A percentile compares a stretch with the other conserved stretches of the same genome.
Evolutionary conservation across 2,888 invertebrate genomes (phyloP).

Genomic region (Itoplectis maculator): DNA sequence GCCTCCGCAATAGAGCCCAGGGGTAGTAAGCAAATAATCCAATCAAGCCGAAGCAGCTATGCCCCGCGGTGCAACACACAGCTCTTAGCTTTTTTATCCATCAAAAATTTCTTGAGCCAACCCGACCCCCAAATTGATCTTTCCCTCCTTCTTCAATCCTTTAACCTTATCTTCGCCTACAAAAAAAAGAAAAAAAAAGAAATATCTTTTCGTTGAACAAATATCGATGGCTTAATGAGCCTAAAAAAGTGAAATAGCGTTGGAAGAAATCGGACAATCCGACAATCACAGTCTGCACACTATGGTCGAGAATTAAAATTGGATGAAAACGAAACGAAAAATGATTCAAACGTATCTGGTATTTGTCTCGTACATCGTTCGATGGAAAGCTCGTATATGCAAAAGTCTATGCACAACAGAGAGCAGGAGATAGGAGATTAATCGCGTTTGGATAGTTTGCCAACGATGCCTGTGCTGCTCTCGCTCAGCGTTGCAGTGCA

Average conservation of each 20-base stretch:
- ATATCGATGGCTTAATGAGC: not conserved
- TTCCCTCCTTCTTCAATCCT: not conserved
- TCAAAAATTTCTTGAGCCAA: constrained; percentile 50
- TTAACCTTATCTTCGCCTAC: constrained; percentile 1
- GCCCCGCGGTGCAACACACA: constrained; percentile 42
- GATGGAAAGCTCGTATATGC: constrained; percentile 36
- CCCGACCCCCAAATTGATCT: constrained; percentile 13
- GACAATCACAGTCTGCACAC: too few relatives aligned
- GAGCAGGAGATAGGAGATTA: constrained; percentile 49
- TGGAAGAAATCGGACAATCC: too few relatives aligned
- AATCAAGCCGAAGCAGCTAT: constrained; percentile 72
- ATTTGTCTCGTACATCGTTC: not conserved
- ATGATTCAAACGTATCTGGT: not conserved
- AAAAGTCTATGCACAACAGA: constrained; percentile 20
- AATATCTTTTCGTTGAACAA: not conserved
- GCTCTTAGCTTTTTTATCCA: constrained; percentile 27
- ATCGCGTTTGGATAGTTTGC: constrained; percentile 59
- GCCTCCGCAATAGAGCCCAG: constrained; percentile 62
- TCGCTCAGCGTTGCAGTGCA: constrained; percentile 1
- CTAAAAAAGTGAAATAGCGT: too few relatives aligned
- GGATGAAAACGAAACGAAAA: not conserved
- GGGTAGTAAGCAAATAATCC: constrained; percentile 78
- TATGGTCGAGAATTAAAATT: not conserved
- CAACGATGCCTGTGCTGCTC: constrained; percentile 18
- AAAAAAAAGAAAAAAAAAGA: constrained; percentile 9